Evolutionary conservation across 2,797 vertebrate genomes (phyloP).

Genomic region (Diceros bicornis): DNA sequence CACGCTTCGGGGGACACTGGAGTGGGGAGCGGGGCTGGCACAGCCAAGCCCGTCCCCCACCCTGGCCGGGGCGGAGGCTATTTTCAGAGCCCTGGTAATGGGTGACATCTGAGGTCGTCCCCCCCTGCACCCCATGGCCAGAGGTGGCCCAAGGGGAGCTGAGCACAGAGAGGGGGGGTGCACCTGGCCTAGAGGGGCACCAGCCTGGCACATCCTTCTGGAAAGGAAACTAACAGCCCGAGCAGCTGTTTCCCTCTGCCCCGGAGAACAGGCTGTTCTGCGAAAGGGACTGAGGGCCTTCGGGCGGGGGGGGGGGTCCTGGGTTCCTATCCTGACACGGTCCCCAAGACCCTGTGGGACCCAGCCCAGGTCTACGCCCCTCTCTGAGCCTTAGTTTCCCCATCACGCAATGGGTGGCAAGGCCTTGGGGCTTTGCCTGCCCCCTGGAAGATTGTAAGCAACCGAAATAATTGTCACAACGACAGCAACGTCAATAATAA

Average conservation of each 20-base stretch:
- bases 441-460: background rate
- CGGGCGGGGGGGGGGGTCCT: rapidly evolving
- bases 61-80: conserved; percentile 40
- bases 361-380: background rate
- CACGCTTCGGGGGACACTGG: conserved; percentile 4
- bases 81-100: conserved; percentile 76
- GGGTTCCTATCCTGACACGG: background rate
- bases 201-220: rapidly evolving
- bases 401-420: background rate
- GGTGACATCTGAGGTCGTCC: conserved; percentile 3
- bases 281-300: rapidly evolving
- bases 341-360: background rate
- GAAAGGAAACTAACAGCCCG: rapidly evolving
- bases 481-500: rapidly evolving
- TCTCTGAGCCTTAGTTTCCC: conserved; percentile 10
- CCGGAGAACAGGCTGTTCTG: background rate
- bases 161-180: background rate
- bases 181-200: background rate
- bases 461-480: rapidly evolving
- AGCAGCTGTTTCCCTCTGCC: background rate
- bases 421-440: background rate
- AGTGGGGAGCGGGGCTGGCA: background rate
- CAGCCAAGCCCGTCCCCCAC: background rate
- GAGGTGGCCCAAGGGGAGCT: background rate
- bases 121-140: background rate